Evolutionary conservation across 1,140 invertebrate species (phyloP).

Genomic region (Drosophila novamexicana): DNA sequence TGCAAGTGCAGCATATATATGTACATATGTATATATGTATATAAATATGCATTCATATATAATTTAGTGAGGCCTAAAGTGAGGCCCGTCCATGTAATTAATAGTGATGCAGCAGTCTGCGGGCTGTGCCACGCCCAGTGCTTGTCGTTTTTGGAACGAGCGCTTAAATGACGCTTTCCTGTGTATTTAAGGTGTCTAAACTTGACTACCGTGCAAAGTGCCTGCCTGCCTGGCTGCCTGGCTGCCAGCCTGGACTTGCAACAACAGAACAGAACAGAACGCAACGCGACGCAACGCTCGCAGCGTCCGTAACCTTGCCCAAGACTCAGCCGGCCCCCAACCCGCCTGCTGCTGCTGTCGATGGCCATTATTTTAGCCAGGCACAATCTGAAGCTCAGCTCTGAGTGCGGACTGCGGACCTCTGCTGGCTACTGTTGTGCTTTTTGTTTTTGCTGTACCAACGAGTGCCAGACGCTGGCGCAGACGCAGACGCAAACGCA

Average conservation of each 20-base stretch:
- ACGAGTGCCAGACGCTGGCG: constrained; percentile 14
- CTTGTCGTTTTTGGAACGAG: constrained; percentile 76
- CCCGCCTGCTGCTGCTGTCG: constrained; percentile 55
- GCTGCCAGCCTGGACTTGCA: constrained; percentile 1
- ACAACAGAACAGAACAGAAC: not conserved
- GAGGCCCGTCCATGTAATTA: constrained; percentile 66
- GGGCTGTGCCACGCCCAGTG: constrained; percentile 61
- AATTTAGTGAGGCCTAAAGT: constrained; percentile 59
- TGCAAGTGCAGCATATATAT: constrained; percentile 7
- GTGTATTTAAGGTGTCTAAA: constrained; percentile 82
- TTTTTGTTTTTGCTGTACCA: constrained; percentile 80
- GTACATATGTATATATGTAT: constrained; percentile 16
- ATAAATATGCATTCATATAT: constrained; percentile 19
- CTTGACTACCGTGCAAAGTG: constrained; percentile 70
- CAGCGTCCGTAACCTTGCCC: constrained; percentile 74
- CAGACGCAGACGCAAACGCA: constrained; percentile 25
- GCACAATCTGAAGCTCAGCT: constrained; percentile 36
- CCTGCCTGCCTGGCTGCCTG: no score
- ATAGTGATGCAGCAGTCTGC: constrained; percentile 44
- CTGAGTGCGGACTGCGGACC: constrained; percentile 11
- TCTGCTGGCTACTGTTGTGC: constrained; percentile 57
- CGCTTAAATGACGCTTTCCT: constrained; percentile 80
- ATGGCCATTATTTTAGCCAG: constrained; percentile 74
- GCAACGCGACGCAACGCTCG: constrained; percentile 8
- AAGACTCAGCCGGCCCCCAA: constrained; percentile 47